A percentile compares a stretch with the other conserved stretches of the same genome.
phyloP scores from a whole-genome alignment of 2,797 vertebrate genomes.

The Hipposideros larvatus region DNA sequence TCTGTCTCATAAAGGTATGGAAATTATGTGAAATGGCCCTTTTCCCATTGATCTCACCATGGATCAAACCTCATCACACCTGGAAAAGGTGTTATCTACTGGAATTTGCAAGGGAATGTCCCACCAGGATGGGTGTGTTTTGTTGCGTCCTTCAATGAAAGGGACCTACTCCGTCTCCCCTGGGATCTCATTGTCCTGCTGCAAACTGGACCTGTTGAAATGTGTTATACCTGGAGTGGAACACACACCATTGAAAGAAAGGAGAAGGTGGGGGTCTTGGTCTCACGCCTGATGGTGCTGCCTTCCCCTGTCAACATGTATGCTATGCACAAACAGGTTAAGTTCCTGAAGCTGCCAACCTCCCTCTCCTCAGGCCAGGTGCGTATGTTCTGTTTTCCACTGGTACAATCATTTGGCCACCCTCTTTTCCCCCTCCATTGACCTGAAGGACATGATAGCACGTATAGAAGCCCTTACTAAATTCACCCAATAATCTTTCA shows the following conservation, averaged over 20 bases:
- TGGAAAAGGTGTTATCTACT: not conserved
- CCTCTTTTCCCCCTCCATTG: not conserved
- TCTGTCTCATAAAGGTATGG: not conserved
- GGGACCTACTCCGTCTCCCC: not conserved
- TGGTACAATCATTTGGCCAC: not conserved
- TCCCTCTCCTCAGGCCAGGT: not conserved
- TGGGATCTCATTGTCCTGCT: not conserved
- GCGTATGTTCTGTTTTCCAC: not conserved
- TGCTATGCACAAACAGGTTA: not conserved
- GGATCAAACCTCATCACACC: not conserved
- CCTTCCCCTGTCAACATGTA: not conserved
- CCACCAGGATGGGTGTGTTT: not conserved
- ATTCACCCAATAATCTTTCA: not conserved
- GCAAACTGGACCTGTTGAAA: not conserved
- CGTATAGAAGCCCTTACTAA: not conserved
- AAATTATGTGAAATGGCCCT: not conserved
- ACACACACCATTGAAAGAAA: not conserved
- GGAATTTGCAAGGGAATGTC: not conserved
- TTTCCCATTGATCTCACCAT: not conserved
- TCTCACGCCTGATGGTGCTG: not conserved
- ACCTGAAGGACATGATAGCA: not conserved
- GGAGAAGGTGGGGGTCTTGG: not conserved
- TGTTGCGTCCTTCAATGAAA: not conserved
- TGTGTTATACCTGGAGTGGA: not conserved
- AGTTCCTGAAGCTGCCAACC: not conserved